Evolutionary conservation across 2,888 invertebrate genomes (phyloP).

Genomic region (Erebia aethiops): DNA sequence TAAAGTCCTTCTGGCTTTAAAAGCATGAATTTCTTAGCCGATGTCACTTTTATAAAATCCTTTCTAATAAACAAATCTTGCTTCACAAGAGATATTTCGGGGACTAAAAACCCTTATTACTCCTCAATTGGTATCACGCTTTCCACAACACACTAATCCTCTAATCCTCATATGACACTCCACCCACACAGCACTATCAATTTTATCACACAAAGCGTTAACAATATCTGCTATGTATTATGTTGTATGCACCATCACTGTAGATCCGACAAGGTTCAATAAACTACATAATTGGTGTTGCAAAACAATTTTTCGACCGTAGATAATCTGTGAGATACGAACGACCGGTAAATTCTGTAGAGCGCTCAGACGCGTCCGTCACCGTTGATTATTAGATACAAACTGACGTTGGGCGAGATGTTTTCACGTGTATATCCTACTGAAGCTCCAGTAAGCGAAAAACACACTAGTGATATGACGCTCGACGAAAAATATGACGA

Average conservation of each 20-base stretch:
- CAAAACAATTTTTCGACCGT: constrained; percentile 29
- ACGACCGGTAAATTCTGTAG: neutral
- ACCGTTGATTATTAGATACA: neutral
- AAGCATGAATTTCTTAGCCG: neutral
- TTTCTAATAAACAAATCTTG: neutral
- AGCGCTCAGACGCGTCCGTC: constrained; percentile 22
- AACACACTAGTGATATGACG: neutral
- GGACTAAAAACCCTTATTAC: neutral
- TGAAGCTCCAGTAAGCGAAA: neutral
- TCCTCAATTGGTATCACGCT: neutral
- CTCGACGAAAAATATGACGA: constrained; percentile 12
- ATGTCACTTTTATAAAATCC: neutral
- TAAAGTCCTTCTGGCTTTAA: neutral
- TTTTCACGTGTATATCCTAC: constrained; percentile 15
- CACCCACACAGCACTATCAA: constrained; percentile 6
- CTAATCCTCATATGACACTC: constrained; percentile 5
- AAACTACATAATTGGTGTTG: constrained; percentile 26
- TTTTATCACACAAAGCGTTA: constrained; percentile 19
- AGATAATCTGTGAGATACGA: constrained; percentile 17
- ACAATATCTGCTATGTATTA: neutral
- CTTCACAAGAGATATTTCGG: neutral
- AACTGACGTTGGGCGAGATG: constrained; percentile 21
- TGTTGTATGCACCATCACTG: neutral
- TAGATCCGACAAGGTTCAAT: constrained; percentile 22
- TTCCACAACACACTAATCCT: neutral